Evolutionary conservation across 2,888 invertebrate genomes (phyloP).

Genomic region (Sisyra nigra): DNA sequence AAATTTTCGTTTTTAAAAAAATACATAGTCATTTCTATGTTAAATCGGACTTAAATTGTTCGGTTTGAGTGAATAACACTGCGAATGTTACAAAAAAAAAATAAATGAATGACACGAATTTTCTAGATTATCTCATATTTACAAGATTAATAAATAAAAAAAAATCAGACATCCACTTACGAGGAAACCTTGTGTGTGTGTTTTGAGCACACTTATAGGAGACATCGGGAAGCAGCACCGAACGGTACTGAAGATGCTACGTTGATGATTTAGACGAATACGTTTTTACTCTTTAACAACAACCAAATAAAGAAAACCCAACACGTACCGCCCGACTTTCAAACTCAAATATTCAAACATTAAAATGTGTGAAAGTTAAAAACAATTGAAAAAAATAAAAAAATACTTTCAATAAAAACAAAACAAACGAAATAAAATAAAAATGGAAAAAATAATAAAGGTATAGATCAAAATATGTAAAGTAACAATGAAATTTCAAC

Average conservation of each 20-base stretch:
- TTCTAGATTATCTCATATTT: slow-evolving; percentile 13
- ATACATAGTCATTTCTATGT: too few relatives aligned
- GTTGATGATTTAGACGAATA: slow-evolving; percentile 9
- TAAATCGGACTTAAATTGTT: not conserved
- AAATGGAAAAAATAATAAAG: slow-evolving; percentile 24
- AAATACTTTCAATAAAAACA: slow-evolving; percentile 9
- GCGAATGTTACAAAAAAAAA: not conserved
- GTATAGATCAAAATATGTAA: slow-evolving; percentile 27
- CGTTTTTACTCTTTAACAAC: not conserved
- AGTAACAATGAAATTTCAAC: slow-evolving; percentile 20
- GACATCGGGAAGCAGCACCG: slow-evolving; percentile 10
- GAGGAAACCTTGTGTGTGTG: slow-evolving; percentile 37
- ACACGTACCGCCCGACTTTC: not conserved
- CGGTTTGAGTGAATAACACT: not conserved
- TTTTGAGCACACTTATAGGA: slow-evolving; percentile 22
- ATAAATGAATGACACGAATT: not conserved
- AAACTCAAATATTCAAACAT: slow-evolving; percentile 4
- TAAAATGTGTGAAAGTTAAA: slow-evolving; percentile 5
- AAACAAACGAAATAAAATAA: slow-evolving; percentile 21
- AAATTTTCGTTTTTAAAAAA: too few relatives aligned
- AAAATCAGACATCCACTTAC: slow-evolving; percentile 25
- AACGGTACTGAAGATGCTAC: slow-evolving; percentile 16
- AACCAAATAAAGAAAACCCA: slow-evolving; percentile 1
- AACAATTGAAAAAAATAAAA: slow-evolving; percentile 5
- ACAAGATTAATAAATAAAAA: slow-evolving; percentile 20